These are phyloP conservation scores for Ethmia dodecea DNA, from an alignment of 2,888 invertebrate genomes.

Conservation along the genomic window DNA sequence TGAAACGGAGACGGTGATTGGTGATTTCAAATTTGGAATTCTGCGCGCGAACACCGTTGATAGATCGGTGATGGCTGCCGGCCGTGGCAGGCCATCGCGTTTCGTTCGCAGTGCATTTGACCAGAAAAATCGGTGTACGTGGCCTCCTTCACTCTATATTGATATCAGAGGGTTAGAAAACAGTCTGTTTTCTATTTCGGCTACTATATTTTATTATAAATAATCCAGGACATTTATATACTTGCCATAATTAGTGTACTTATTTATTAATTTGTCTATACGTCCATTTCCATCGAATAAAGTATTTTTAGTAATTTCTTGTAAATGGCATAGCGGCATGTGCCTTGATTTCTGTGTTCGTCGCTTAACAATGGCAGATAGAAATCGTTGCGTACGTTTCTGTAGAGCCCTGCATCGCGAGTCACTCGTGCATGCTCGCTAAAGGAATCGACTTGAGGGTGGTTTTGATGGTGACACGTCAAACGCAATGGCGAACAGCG, in stretches of 20 bases:
- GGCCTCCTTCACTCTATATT: conserved; percentile 31
- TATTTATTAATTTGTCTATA: too few relatives aligned
- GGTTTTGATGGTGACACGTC: conserved; percentile 21
- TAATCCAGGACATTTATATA: too few relatives aligned
- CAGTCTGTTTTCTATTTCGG: too few relatives aligned
- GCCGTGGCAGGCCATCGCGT: conserved; percentile 36
- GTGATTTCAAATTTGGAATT: conserved; percentile 68
- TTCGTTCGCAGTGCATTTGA: conserved; percentile 55
- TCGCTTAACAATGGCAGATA: too few relatives aligned
- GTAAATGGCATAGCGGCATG: too few relatives aligned
- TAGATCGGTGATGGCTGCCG: conserved; percentile 63
- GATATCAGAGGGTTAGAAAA: conserved; percentile 23
- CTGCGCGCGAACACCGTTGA: conserved; percentile 60
- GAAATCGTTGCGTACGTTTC: too few relatives aligned
- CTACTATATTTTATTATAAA: too few relatives aligned
- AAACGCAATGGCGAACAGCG: conserved; percentile 6
- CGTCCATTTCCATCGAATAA: too few relatives aligned
- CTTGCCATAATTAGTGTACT: too few relatives aligned
- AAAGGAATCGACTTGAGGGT: conserved; percentile 30
- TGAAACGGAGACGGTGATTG: conserved; percentile 52
- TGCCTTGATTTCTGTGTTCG: too few relatives aligned
- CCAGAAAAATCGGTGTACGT: conserved; percentile 66
- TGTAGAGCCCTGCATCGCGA: too few relatives aligned
- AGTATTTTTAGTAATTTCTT: too few relatives aligned
- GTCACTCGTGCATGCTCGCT: conserved; percentile 41